A percentile compares a stretch with the other conserved stretches of the same genome.
Evolutionary conservation across 2,113 vertebrate species (phyloP).

Genomic region (Takifugu flavidus): DNA sequence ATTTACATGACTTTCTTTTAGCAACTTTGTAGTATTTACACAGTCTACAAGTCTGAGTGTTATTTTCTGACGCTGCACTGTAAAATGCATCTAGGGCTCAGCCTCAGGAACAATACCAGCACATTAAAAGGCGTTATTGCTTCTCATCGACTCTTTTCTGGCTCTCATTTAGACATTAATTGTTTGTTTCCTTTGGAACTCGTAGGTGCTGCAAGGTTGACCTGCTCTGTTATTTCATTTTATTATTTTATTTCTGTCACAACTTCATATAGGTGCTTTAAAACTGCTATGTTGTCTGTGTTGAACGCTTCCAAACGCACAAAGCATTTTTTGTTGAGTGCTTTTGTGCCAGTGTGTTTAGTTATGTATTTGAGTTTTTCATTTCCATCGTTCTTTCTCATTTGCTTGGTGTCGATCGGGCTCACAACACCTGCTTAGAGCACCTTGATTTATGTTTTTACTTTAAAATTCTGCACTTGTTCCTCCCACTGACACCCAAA

Average conservation of each 20-base stretch:
- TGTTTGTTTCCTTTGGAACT: neutral
- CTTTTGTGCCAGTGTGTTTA: no score
- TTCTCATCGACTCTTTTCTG: constrained; percentile 24
- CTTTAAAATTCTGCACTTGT: no score
- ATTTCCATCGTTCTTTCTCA: no score
- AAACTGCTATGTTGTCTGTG: no score
- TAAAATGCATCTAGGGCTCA: constrained; percentile 11
- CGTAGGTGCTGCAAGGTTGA: neutral
- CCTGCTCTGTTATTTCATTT: neutral
- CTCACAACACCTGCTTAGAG: no score
- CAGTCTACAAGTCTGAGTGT: constrained; percentile 13
- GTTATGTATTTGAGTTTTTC: no score
- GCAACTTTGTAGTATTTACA: constrained; percentile 17
- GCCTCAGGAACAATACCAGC: constrained; percentile 24
- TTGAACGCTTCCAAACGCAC: no score
- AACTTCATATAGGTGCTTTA: no score
- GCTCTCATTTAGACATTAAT: constrained; percentile 3
- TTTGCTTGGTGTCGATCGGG: no score
- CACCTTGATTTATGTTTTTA: no score
- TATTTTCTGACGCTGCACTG: constrained; percentile 13
- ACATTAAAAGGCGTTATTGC: constrained; percentile 9
- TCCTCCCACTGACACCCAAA: no score
- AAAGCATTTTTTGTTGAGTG: no score
- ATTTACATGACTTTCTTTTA: constrained; percentile 19
- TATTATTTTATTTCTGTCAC: neutral